Conservation (phyloP, 2,797 vertebrate species). For the Mionectes olivaceus region DNA sequence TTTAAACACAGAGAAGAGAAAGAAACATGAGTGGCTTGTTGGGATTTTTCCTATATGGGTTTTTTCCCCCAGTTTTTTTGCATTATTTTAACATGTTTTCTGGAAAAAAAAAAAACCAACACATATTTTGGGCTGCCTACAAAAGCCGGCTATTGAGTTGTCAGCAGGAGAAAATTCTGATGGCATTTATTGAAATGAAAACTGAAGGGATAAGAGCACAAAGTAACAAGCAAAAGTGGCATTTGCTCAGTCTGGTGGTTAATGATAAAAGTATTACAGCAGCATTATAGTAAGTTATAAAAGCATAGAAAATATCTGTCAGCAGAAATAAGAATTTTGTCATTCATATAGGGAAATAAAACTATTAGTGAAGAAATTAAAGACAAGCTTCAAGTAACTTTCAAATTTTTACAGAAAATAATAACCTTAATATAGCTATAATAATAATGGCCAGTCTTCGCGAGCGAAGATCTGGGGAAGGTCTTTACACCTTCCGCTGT, state of each 20-base stretch:
- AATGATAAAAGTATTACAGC: background rate
- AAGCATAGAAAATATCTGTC: background rate
- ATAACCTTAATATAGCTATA: background rate
- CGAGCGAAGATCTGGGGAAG: no score
- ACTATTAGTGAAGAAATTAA: background rate
- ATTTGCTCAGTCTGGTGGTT: background rate
- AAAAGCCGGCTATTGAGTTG: background rate
- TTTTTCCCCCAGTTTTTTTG: background rate
- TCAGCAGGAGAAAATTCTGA: background rate
- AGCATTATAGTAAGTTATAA: background rate
- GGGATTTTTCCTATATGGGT: background rate
- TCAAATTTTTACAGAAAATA: background rate
- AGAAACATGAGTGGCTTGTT: background rate
- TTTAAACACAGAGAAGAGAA: background rate
- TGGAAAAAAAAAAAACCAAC: background rate
- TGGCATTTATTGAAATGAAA: background rate
- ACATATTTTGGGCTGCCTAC: background rate
- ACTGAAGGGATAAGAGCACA: background rate
- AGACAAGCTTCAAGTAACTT: background rate
- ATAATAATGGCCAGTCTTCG: no score
- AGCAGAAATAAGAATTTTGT: background rate
- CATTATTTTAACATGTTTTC: background rate
- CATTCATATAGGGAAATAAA: conserved; percentile 11
- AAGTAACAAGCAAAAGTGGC: background rate
- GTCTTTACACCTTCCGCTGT: no score